These are phyloP conservation scores for Eupelmus urozonus DNA, from an alignment of 2,888 invertebrate genomes.

Conservation along the genomic window DNA sequence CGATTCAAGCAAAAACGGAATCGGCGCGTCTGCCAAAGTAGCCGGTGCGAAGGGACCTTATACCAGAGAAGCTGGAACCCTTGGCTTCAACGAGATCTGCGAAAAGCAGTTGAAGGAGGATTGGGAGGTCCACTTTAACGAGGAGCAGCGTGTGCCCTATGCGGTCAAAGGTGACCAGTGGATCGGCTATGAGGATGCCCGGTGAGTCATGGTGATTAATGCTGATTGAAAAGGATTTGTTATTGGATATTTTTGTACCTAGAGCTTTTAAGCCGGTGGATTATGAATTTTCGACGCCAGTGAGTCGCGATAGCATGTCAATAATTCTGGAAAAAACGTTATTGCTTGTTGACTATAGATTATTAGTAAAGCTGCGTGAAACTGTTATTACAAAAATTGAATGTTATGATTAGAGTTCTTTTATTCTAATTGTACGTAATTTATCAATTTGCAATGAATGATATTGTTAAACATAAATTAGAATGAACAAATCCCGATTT, in stretches of 20 bases:
- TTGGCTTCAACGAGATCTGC: constrained; percentile 86
- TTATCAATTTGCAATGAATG: too few relatives aligned
- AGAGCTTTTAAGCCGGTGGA: too few relatives aligned
- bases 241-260: too few relatives aligned
- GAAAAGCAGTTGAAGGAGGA: constrained; percentile 69
- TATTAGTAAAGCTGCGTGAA: too few relatives aligned
- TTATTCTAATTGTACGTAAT: too few relatives aligned
- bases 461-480: too few relatives aligned
- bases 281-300: too few relatives aligned
- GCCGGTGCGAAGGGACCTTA: constrained; percentile 82
- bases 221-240: too few relatives aligned
- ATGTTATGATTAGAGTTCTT: too few relatives aligned
- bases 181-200: constrained; percentile 68
- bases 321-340: not conserved
- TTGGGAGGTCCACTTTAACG: constrained; percentile 76
- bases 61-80: constrained; percentile 81
- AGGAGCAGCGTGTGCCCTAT: constrained; percentile 77
- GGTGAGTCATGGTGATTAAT: constrained; percentile 46
- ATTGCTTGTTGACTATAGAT: too few relatives aligned
- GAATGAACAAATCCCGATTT: not conserved
- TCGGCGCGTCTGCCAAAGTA: constrained; percentile 81
- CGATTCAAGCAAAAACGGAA: constrained; percentile 74
- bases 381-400: too few relatives aligned
- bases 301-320: not conserved
- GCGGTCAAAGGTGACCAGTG: constrained; percentile 70